These are phyloP conservation scores for Trichechus manatus DNA, from an alignment of 2,113 vertebrate species.

Conservation along the genomic window DNA sequence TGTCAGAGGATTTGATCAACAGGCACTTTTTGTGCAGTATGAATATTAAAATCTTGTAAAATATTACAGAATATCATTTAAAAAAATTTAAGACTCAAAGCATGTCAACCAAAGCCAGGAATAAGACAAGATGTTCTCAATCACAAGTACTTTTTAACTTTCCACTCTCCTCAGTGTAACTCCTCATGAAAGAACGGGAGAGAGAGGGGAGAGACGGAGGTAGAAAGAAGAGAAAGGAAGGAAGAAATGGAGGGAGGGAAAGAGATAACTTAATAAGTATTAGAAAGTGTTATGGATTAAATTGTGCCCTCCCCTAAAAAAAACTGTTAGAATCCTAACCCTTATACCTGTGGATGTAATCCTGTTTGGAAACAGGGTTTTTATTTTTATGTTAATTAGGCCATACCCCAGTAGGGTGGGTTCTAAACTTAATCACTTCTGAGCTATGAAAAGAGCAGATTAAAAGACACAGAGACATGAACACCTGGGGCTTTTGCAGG, in stretches of 20 bases:
- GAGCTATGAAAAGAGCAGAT: not conserved
- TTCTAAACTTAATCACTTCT: too few species aligned
- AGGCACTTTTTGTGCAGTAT: not conserved
- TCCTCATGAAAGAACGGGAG: not conserved
- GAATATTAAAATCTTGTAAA: not conserved
- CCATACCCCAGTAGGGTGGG: too few species aligned
- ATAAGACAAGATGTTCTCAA: not conserved
- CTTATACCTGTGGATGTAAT: too few species aligned
- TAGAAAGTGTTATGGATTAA: not conserved
- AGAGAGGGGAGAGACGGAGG: not conserved
- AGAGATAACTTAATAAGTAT: not conserved
- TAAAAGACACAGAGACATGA: not conserved
- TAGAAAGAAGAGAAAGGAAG: not conserved
- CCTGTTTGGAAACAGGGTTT: too few species aligned
- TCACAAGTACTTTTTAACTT: not conserved
- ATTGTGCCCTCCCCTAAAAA: too few species aligned
- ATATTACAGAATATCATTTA: not conserved
- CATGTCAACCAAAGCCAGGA: not conserved
- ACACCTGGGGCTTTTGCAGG: not conserved
- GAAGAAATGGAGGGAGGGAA: not conserved
- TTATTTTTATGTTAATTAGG: too few species aligned
- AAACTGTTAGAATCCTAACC: too few species aligned
- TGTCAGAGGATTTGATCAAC: not conserved
- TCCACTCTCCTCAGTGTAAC: not conserved
- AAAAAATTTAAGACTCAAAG: not conserved